Evolutionary conservation across 2,888 invertebrate species (phyloP).

Genomic region (Calliopum simillimum): DNA sequence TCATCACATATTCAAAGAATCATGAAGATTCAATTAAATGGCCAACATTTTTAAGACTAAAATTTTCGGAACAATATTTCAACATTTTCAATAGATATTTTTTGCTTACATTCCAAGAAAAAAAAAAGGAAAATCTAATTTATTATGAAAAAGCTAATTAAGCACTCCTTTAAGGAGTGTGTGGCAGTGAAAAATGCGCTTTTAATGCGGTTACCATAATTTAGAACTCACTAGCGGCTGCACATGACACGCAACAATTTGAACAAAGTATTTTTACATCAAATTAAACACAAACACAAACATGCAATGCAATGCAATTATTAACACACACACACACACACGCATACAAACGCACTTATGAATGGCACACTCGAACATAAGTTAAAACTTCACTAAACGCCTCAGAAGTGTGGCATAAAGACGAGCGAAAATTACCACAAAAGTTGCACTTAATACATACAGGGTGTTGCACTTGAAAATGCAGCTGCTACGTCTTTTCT

Average conservation of each 20-base stretch:
- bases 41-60: too few species aligned
- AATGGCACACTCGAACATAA: constrained; percentile 14
- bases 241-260: constrained; percentile 31
- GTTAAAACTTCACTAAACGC: constrained; percentile 28
- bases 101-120: too few species aligned
- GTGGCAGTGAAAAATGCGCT: not conserved
- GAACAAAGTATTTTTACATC: constrained; percentile 19
- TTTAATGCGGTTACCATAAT: constrained; percentile 3
- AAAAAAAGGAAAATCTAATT: too few species aligned
- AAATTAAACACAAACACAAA: constrained; percentile 20
- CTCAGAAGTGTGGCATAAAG: constrained; percentile 7
- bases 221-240: constrained; percentile 10
- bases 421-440: constrained; percentile 27
- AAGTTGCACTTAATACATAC: not conserved
- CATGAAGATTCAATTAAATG: not conserved
- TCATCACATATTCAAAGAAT: too few species aligned
- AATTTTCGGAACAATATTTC: too few species aligned
- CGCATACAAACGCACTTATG: not conserved
- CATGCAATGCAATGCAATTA: constrained; percentile 14
- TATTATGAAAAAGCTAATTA: too few species aligned
- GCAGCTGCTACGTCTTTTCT: not conserved
- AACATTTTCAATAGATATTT: too few species aligned
- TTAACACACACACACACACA: not conserved
- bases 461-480: not conserved
- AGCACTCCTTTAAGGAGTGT: too few species aligned